These are phyloP conservation scores for Battus philenor DNA, from an alignment of 1,140 invertebrate genomes.

Conservation along the genomic window DNA sequence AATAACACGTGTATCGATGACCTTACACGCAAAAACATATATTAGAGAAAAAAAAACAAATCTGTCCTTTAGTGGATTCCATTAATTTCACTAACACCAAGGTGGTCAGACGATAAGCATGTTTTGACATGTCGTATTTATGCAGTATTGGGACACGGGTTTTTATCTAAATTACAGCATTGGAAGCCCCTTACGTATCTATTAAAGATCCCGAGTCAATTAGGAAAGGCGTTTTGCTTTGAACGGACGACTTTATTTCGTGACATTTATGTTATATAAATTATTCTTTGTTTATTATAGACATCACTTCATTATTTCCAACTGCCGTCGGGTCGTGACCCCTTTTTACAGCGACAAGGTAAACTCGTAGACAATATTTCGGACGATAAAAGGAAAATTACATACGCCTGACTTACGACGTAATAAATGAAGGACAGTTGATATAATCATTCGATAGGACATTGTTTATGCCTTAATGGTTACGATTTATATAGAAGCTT, in stretches of 20 bases:
- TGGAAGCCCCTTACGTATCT: constrained; percentile 66
- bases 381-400: constrained; percentile 14
- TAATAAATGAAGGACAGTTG: constrained; percentile 9
- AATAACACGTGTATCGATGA: constrained; percentile 11
- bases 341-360: constrained; percentile 15
- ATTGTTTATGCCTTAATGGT: too few relatives aligned
- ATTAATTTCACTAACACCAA: constrained; percentile 58
- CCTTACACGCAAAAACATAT: constrained; percentile 31
- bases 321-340: constrained; percentile 6
- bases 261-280: constrained; percentile 15
- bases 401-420: constrained; percentile 5
- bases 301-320: constrained; percentile 12
- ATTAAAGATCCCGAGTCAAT: constrained; percentile 51
- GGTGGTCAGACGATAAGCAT: constrained; percentile 63
- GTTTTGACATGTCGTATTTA: constrained; percentile 66
- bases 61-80: constrained; percentile 34
- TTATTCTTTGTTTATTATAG: constrained; percentile 18
- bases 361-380: constrained; percentile 12
- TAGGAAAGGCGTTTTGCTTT: constrained; percentile 32
- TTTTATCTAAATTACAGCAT: constrained; percentile 70
- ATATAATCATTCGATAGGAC: constrained; percentile 7
- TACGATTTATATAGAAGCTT: too few relatives aligned
- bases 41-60: constrained; percentile 29
- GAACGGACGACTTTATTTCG: constrained; percentile 23
- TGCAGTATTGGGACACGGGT: constrained; percentile 53